Conservation (phyloP, 2,797 vertebrate genomes). For the Anas bernieri region DNA sequence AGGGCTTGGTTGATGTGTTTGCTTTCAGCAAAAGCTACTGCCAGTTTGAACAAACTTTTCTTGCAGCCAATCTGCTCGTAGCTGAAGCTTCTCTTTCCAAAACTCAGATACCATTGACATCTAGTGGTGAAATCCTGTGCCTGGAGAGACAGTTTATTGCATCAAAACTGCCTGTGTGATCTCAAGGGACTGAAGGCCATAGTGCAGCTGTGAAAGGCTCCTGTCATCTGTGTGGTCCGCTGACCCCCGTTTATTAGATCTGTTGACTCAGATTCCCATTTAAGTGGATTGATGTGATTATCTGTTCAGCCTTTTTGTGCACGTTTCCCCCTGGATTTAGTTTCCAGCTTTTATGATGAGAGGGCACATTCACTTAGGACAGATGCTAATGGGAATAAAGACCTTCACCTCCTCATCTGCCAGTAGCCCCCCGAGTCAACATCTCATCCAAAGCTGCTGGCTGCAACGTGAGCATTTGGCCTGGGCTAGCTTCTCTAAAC, state of each 20-base stretch:
- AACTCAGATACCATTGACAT: slow-evolving; percentile 24
- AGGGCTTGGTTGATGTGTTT: not conserved
- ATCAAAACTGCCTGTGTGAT: not conserved
- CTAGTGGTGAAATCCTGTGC: slow-evolving; percentile 40
- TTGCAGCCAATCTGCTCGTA: not conserved
- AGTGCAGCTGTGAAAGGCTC: not conserved
- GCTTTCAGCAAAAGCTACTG: not conserved
- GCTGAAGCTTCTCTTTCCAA: not conserved
- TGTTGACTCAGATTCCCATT: not conserved
- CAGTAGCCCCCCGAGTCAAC: not conserved
- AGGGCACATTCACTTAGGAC: not conserved
- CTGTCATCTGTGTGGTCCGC: not conserved
- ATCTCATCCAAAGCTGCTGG: not conserved
- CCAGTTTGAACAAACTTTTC: not conserved
- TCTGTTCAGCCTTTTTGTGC: slow-evolving; percentile 11
- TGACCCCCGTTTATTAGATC: slow-evolving; percentile 25
- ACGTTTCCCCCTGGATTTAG: not conserved
- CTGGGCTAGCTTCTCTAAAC: not conserved
- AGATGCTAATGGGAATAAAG: slow-evolving; percentile 5
- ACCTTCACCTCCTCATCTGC: not conserved
- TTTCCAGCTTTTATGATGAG: slow-evolving; percentile 23
- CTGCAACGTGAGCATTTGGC: not conserved
- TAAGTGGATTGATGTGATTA: slow-evolving; percentile 35
- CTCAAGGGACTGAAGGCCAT: not conserved
- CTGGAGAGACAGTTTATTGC: not conserved